A percentile compares a stretch with the other conserved stretches of the same genome.
phyloP scores from a whole-genome alignment of 2,113 vertebrate genomes.

The Oncorhynchus keta region DNA sequence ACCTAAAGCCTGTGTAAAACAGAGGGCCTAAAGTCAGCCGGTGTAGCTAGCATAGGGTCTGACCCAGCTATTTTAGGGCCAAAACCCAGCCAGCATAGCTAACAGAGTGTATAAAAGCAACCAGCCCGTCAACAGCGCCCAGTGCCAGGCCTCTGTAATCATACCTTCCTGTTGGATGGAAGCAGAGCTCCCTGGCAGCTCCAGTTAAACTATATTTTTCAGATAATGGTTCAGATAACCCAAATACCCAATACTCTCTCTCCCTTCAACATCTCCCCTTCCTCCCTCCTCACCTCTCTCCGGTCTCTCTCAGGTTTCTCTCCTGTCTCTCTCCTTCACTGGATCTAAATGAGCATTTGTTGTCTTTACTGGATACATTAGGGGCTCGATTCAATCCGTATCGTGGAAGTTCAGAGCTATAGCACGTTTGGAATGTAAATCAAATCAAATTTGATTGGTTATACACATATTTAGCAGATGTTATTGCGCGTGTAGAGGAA shows the following conservation, averaged over 20 bases:
- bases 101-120: neutral
- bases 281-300: constrained; percentile 18
- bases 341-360: constrained; percentile 36
- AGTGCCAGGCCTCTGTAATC: neutral
- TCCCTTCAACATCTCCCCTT: constrained; percentile 10
- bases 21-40: no score
- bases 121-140: neutral
- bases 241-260: constrained; percentile 58
- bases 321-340: constrained; percentile 28
- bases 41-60: no score
- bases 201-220: constrained; percentile 62
- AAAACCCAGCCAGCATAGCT: no score
- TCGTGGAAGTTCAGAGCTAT: no score
- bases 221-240: constrained; percentile 67
- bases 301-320: constrained; percentile 6
- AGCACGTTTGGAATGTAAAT: no score
- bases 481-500: no score
- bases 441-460: no score
- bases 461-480: no score
- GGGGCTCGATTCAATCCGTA: no score
- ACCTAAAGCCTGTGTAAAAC: no score
- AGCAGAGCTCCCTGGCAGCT: constrained; percentile 28
- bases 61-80: no score
- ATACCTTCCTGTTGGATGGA: constrained; percentile 35
- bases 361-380: no score